These are phyloP conservation scores for Philereme vetulata DNA, from an alignment of 2,888 invertebrate species.

Conservation along the genomic window DNA sequence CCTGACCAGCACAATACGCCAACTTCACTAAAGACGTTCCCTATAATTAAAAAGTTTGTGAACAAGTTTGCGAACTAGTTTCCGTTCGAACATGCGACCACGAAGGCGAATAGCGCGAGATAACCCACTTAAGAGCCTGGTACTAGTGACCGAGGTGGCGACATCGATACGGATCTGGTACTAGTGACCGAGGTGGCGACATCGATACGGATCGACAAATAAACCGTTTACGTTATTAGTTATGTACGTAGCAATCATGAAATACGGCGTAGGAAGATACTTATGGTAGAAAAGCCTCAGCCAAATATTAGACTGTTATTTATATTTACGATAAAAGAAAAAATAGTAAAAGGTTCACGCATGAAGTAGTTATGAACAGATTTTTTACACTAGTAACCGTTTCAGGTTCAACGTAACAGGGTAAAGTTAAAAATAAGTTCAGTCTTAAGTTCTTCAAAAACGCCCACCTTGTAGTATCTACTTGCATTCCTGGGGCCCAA, in stretches of 20 bases:
- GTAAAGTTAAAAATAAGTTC: too few relatives aligned
- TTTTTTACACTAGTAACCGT: too few relatives aligned
- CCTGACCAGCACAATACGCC: slow-evolving; percentile 9
- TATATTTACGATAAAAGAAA: neutral
- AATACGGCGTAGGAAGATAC: slow-evolving; percentile 2
- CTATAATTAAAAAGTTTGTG: slow-evolving; percentile 22
- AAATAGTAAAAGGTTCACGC: neutral
- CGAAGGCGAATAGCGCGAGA: slow-evolving; percentile 29
- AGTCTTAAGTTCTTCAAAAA: too few relatives aligned
- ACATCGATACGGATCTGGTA: slow-evolving; percentile 30
- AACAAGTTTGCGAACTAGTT: slow-evolving; percentile 20
- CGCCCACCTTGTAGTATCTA: too few relatives aligned
- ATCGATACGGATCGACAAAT: slow-evolving; percentile 32
- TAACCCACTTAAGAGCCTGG: slow-evolving; percentile 37
- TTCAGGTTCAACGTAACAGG: too few relatives aligned
- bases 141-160: slow-evolving; percentile 15
- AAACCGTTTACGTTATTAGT: slow-evolving; percentile 24
- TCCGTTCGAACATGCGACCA: slow-evolving; percentile 29
- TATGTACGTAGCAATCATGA: neutral
- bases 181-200: slow-evolving; percentile 26
- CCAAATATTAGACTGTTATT: neutral
- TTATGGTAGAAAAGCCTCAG: too few relatives aligned
- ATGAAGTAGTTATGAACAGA: neutral
- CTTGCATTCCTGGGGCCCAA: too few relatives aligned
- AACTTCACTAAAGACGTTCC: slow-evolving; percentile 18